Evolutionary conservation across 2,888 invertebrate species (phyloP), one percentile per base, ranked within the genome.

Genomic region (Cynaeus angustus): DNA sequence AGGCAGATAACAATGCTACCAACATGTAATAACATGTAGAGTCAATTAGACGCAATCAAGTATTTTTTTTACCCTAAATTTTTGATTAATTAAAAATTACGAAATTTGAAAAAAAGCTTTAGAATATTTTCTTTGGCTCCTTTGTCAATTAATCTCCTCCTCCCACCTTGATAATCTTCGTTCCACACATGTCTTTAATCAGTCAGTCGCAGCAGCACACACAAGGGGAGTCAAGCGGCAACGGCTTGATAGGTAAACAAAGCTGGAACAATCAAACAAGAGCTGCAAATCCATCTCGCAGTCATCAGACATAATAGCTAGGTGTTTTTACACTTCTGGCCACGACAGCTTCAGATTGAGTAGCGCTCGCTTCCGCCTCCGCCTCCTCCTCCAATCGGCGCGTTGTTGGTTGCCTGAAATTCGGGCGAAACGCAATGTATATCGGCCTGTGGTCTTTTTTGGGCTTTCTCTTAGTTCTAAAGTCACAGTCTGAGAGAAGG

Each of bases 271-370:
- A 83, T 83, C 82, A 81, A 79, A 79, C 78, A 79, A 79, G 78
- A 80, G 79, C 75, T 79, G 79, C 81, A 79, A 82, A 82, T 82
- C 82, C 82, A 80, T 82, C 82, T 80, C 79, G 76, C 79, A 82
- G 81, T 81, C 82, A 75, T 78, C 78, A 76, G 79, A 79, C 81
- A 83, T 82, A 82, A 82, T 82, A 81, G 82, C 79, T 80, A 81
- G 81, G 82, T 82, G 81, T 83, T 83, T 83, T 83, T 83, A 79
- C 80, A 73, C 78, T 80, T 76, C 81, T 83, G 83, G 76, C 75
- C 75, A 77, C 79, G 83, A 83, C 83, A 83, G 83, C 80, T 82
- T 80, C 79, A 81, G 82, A 83, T 83, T 82, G 82, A 83, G 82
- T 82, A 77, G 78, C 76, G 73, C 78, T 73, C 10, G 26, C 26